These are phyloP conservation scores for Apodemia duryi DNA, from an alignment of 2,888 invertebrate species.

Conservation along the genomic window DNA sequence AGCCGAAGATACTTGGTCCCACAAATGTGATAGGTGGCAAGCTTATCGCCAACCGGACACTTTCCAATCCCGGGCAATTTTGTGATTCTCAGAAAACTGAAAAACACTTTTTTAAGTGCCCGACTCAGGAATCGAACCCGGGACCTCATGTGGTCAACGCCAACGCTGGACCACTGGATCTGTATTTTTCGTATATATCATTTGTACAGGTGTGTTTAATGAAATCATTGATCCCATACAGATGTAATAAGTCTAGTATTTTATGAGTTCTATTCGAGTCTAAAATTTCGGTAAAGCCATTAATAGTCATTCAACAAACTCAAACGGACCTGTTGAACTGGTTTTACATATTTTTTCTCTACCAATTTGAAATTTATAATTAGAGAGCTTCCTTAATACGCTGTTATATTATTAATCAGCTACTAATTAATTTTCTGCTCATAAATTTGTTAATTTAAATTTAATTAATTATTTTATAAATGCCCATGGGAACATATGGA, in stretches of 20 bases:
- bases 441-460: neutral
- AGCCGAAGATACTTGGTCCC: too few relatives aligned
- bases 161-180: too few relatives aligned
- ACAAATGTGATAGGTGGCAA: too few relatives aligned
- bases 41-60: too few relatives aligned
- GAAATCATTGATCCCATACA: neutral
- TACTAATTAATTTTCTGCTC: neutral
- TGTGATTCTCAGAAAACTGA: too few relatives aligned
- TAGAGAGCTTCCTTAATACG: conserved; percentile 11
- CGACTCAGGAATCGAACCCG: too few relatives aligned
- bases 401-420: conserved; percentile 1
- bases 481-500: neutral
- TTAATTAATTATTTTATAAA: neutral
- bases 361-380: neutral
- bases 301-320: neutral
- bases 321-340: neutral
- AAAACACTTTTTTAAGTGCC: too few relatives aligned
- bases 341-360: neutral
- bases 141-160: too few relatives aligned
- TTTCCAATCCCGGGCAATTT: too few relatives aligned
- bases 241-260: neutral
- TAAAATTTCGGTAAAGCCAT: neutral
- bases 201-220: too few relatives aligned
- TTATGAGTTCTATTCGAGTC: neutral
- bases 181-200: too few relatives aligned